Conservation (phyloP, 2,888 invertebrate genomes). For the Gymnosoma rotundatum region DNA sequence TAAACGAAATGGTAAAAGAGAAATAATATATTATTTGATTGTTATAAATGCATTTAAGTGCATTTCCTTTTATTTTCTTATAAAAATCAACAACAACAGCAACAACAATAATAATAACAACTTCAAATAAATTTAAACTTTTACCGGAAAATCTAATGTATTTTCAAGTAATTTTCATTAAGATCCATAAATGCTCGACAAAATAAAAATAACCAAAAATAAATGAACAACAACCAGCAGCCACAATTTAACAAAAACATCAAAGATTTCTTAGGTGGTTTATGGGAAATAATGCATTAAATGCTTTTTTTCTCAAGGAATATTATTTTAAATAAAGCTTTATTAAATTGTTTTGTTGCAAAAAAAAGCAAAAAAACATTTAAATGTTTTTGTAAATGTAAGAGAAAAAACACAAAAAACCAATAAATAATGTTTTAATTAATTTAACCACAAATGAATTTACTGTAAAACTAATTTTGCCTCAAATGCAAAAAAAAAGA, state of each 20-base stretch:
- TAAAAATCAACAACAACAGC: constrained; percentile 40
- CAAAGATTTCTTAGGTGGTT: constrained; percentile 45
- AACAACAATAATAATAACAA: constrained; percentile 29
- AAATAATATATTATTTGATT: constrained; percentile 67
- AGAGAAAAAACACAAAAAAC: not conserved
- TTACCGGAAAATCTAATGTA: constrained; percentile 62
- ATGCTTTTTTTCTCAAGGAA: not conserved
- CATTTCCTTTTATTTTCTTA: constrained; percentile 68
- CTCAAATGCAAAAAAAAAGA: not conserved
- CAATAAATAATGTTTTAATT: constrained; percentile 70
- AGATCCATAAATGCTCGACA: constrained; percentile 21
- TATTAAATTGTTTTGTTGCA: not conserved
- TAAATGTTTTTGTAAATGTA: too few species aligned
- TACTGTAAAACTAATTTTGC: constrained; percentile 66
- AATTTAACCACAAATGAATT: constrained; percentile 67
- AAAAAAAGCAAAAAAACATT: constrained; percentile 10
- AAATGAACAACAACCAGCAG: not conserved
- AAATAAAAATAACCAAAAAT: not conserved
- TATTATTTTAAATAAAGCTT: not conserved
- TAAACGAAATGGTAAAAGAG: constrained; percentile 52
- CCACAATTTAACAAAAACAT: constrained; percentile 35
- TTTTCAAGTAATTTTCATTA: constrained; percentile 64
- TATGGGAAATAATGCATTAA: constrained; percentile 54
- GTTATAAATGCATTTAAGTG: constrained; percentile 68
- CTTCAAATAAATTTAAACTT: constrained; percentile 54